Base-by-base conservation (phyloP, 2,113 vertebrate genomes). In the Pardalotus punctatus region DNA sequence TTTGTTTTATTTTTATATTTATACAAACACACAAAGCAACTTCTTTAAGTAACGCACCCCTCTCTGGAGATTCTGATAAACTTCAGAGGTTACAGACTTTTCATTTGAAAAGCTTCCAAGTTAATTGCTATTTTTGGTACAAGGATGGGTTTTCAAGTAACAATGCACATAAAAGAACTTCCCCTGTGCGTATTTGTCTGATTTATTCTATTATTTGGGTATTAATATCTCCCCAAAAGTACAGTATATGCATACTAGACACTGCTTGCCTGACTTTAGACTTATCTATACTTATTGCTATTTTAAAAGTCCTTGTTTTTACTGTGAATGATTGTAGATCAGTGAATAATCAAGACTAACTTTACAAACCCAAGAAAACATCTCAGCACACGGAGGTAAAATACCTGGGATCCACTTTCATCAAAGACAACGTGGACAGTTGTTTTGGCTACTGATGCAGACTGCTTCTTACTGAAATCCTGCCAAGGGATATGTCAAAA, bases 331-430 rank as follows among this genome's bases (percentile, higher is more conserved):
- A 57, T 67, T 25, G 64, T 14, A 57, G 70, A 47, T 54, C 17
- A 81, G 19, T 24, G 54, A 72, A 57, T 42, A 47, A 71, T 38
- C 36, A 73, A 72, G 51, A 38, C 12, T 42, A 58, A 88, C 58
- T 38, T 48, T 2, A 47, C n/a, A 57, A 82, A 17, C 2, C 4
- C 31, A 67, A 58, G 36, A 65, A 65, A 60, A 31, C 33, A 48
- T 35, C 53, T 54, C 20, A 19, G 25, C 25, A 22, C 54, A 62
- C 9, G 80, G 20, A 92, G 88, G 71, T 14, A 84, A 43, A 85
- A 73, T 98, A 99, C 99, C 99, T 99, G 99, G 72, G 98, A 99
- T 93, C 96, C 97, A 53, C 94, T 98, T 88, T 98, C 98, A 95
- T 98, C 98, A 96, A 98, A 98, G 86, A 98, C 43, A 28, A 99